Evolutionary conservation across 1,140 invertebrate genomes (phyloP).

Genomic region (Pseudomyrmex flavicornis): DNA sequence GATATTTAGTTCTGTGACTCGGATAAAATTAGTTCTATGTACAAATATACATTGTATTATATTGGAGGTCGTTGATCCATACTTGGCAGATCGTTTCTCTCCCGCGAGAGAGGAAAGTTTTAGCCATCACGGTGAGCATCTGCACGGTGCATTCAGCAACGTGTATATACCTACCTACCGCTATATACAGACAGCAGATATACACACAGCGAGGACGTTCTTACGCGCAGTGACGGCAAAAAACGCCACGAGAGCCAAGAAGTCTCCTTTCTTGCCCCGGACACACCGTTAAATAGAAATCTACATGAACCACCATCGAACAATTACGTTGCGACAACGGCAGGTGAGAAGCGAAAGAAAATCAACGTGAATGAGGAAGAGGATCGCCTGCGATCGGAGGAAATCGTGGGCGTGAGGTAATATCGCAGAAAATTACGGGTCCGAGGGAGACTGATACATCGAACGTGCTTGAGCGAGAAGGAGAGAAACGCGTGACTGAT

Average conservation of each 20-base stretch:
- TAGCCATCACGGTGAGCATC: constrained; percentile 70
- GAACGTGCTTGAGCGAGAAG: background rate
- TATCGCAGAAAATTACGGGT: constrained; percentile 49
- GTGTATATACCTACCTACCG: constrained; percentile 65
- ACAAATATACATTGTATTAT: constrained; percentile 72
- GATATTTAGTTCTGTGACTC: constrained; percentile 11
- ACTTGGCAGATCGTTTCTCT: constrained; percentile 74
- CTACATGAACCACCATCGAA: constrained; percentile 38
- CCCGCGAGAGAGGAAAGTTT: constrained; percentile 66
- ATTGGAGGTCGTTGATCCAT: constrained; percentile 80
- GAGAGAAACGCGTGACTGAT: constrained; percentile 35
- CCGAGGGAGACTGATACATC: constrained; percentile 35
- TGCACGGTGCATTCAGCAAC: constrained; percentile 70
- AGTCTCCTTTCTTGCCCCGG: constrained; percentile 65
- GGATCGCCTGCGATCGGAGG: constrained; percentile 21
- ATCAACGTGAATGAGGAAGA: constrained; percentile 34
- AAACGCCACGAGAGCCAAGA: constrained; percentile 61
- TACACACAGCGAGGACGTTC: constrained; percentile 59
- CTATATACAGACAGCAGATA: constrained; percentile 59
- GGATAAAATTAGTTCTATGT: constrained; percentile 60
- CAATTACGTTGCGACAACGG: constrained; percentile 39
- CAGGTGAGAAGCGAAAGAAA: constrained; percentile 56
- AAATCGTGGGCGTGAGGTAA: constrained; percentile 54
- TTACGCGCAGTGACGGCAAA: constrained; percentile 44
- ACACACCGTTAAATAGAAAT: constrained; percentile 63